Conservation (phyloP, 2,797 vertebrate species). For the Myotis daubentonii region DNA sequence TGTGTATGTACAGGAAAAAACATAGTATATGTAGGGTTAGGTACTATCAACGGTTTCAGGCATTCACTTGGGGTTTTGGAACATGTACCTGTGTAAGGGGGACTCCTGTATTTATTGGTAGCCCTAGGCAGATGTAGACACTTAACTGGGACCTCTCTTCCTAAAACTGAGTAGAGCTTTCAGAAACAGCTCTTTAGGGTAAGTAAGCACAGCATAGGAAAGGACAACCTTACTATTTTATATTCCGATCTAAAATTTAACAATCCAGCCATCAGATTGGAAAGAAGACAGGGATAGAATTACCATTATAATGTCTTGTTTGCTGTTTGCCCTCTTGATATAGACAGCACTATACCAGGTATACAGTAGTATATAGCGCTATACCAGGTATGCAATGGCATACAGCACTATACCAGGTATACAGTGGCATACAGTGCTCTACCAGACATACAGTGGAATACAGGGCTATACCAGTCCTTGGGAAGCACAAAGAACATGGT, state of each 20-base stretch:
- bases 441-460: neutral
- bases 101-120: neutral
- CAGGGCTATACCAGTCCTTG: neutral
- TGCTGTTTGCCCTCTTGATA: neutral
- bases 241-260: conserved; percentile 3
- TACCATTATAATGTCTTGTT: neutral
- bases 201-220: neutral
- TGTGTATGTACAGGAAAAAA: neutral
- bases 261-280: neutral
- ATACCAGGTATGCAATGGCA: neutral
- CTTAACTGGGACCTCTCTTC: neutral
- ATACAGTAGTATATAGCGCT: too few relatives aligned
- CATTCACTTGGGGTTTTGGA: neutral
- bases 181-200: neutral
- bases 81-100: too few relatives aligned
- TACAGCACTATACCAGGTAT: neutral
- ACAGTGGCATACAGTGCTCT: too few relatives aligned
- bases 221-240: neutral
- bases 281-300: neutral
- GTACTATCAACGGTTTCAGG: neutral
- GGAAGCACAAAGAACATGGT: neutral
- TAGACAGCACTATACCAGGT: neutral
- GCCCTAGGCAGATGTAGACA: neutral
- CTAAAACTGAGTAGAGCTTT: neutral
- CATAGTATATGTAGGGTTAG: neutral